Percentiles rank a stretch among this genome's conserved stretches.
Evolutionary conservation across 1,140 invertebrate genomes (phyloP).

Genomic region (Temnothorax curvispinosus): DNA sequence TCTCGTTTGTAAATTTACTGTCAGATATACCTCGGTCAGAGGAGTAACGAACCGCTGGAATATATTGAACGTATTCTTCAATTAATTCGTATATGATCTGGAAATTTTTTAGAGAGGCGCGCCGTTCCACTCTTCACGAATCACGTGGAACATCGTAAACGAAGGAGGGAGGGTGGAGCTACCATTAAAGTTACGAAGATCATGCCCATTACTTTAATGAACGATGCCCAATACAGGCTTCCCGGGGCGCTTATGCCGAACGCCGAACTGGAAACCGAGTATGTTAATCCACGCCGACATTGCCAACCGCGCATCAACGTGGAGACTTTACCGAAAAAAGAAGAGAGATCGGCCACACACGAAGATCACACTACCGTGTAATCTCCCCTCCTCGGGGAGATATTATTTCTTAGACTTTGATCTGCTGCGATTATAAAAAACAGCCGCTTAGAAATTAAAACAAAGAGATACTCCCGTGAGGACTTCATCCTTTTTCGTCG

Average conservation of each 20-base stretch:
- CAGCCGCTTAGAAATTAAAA: constrained; percentile 48
- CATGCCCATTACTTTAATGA: constrained; percentile 64
- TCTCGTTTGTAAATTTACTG: constrained; percentile 6
- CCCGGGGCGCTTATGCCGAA: constrained; percentile 31
- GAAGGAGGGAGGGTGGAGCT: constrained; percentile 54
- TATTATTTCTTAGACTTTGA: constrained; percentile 35
- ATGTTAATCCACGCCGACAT: constrained; percentile 63
- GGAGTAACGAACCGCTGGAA: background rate
- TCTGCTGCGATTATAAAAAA: constrained; percentile 35
- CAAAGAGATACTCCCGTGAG: constrained; percentile 26
- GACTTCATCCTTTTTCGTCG: constrained; percentile 26
- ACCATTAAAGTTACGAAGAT: constrained; percentile 53
- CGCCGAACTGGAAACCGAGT: constrained; percentile 57
- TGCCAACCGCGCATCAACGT: constrained; percentile 14
- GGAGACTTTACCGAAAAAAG: constrained; percentile 50
- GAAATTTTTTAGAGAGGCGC: constrained; percentile 29
- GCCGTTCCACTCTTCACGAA: constrained; percentile 12
- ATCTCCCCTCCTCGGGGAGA: constrained; percentile 49
- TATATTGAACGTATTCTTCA: constrained; percentile 47
- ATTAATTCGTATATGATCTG: constrained; percentile 48
- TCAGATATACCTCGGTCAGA: background rate
- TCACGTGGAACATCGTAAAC: constrained; percentile 42
- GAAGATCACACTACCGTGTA: constrained; percentile 67
- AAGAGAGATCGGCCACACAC: constrained; percentile 65
- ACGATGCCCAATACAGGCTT: constrained; percentile 29